Base-by-base conservation (phyloP, 2,113 vertebrate genomes). In the Hemiprocne comata region DNA sequence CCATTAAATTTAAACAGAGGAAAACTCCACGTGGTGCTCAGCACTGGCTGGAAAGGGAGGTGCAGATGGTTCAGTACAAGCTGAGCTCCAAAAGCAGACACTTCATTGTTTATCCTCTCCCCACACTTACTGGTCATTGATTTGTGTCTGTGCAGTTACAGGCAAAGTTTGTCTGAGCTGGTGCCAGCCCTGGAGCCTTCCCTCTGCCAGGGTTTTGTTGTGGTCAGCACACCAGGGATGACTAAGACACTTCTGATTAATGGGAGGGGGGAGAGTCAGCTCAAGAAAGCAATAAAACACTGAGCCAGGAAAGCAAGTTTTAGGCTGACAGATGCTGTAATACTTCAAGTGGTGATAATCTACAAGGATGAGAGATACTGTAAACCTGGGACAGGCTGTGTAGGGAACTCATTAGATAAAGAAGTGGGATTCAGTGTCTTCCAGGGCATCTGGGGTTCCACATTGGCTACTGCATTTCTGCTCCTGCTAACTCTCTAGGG, bases 131-230 rank as follows among this genome's bases (percentile, higher is more conserved):
- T 3, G 2, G 34, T 8, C 65, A 34, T 20, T 8, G 70, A 23
- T 74, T 23, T 74, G 66, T 54, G 78, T 18, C 77, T 6, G n/a
- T 7, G 58, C 73, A 8, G 77, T 76, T 38, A 4, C 36, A 86
- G 67, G 44, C 38, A 10, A 64, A 44, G 83, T 38, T 64, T 33
- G 9, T 50, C 50, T 5, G 11, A 11, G 17, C 17, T 1, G 7
- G 25, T 53, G 79, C 58, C 87, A 81, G 82, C 60, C 24, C 76
- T 4, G 48, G 31, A 31, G 51, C 16, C 17, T 42, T 53, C 53
- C 51, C 1, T 0, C 77, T 57, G 77, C 42, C 1, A 7, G 38
- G 65, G 23, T 53, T 82, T 53, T 6, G 0, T 17, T 20, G 77
- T 19, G 79, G 46, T 69, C 80, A 91, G 85, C 78, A 4, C 2